phyloP scores from a whole-genome alignment of 2,888 invertebrate species.

The Scelioninae gen. 1 region DNA sequence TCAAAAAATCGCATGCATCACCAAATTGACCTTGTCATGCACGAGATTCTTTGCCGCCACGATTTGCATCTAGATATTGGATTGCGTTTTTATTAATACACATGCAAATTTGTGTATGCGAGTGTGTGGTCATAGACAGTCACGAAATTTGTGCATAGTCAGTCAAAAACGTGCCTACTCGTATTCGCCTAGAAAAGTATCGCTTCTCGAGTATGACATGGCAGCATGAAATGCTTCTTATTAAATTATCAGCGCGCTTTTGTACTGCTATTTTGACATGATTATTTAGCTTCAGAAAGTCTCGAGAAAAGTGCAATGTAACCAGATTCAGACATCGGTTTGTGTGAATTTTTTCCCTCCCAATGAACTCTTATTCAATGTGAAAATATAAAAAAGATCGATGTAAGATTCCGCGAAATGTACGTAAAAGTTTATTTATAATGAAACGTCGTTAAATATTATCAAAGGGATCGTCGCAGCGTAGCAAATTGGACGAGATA shows the following conservation, averaged over 20 bases:
- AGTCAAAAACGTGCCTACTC: constrained; percentile 13
- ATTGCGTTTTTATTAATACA: constrained; percentile 23
- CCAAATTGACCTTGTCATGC: constrained; percentile 54
- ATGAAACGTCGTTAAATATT: background rate
- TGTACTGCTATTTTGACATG: constrained; percentile 12
- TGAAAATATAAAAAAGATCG: constrained; percentile 7
- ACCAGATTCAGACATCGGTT: constrained; percentile 6
- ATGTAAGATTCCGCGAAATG: constrained; percentile 13
- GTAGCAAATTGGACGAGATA: background rate
- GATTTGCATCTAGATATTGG: constrained; percentile 29
- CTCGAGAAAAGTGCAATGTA: no score
- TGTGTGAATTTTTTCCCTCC: background rate
- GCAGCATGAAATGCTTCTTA: constrained; percentile 47
- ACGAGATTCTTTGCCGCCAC: constrained; percentile 40
- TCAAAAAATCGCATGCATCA: constrained; percentile 49
- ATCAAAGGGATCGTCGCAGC: background rate
- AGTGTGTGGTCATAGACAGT: constrained; percentile 21
- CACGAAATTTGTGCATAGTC: constrained; percentile 26
- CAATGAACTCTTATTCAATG: background rate
- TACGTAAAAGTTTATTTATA: background rate
- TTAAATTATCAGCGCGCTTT: constrained; percentile 27
- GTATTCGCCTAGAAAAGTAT: background rate
- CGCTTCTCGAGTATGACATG: constrained; percentile 39
- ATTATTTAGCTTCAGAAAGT: background rate
- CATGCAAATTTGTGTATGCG: constrained; percentile 6